A percentile compares a stretch with the other conserved stretches of the same genome.
phyloP scores from a whole-genome alignment of 2,888 invertebrate species.

The Athetis lepigone region DNA sequence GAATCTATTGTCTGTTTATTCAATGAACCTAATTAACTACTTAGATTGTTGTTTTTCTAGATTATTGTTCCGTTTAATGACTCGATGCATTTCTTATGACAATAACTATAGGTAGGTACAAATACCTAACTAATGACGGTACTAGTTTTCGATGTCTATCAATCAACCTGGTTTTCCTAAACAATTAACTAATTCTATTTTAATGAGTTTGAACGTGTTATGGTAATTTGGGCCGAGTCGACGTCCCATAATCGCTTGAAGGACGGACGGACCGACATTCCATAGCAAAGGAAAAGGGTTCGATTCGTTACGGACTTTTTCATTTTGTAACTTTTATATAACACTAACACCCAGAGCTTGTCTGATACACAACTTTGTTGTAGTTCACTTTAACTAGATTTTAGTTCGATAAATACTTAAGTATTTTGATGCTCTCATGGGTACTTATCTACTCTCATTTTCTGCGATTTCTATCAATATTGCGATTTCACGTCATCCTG shows the following conservation, averaged over 20 bases:
- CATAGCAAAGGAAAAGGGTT: constrained; percentile 61
- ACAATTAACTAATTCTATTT: constrained; percentile 81
- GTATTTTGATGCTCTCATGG: constrained; percentile 20
- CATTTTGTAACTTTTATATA: constrained; percentile 43
- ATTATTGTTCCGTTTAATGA: constrained; percentile 26
- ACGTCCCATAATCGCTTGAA: constrained; percentile 84
- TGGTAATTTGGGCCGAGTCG: constrained; percentile 82
- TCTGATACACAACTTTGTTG: constrained; percentile 15
- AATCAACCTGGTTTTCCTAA: constrained; percentile 56
- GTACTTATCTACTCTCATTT: neutral
- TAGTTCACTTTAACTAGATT: constrained; percentile 13
- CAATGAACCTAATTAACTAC: constrained; percentile 13
- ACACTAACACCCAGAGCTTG: constrained; percentile 10
- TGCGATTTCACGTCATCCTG: neutral
- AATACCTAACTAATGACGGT: constrained; percentile 33
- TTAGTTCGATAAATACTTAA: neutral
- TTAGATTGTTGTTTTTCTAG: constrained; percentile 21
- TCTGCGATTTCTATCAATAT: constrained; percentile 1
- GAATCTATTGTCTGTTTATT: constrained; percentile 8
- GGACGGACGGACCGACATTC: constrained; percentile 77
- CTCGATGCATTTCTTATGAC: constrained; percentile 46
- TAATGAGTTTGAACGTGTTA: constrained; percentile 77
- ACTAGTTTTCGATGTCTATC: constrained; percentile 42
- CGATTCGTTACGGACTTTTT: constrained; percentile 51
- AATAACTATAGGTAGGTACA: neutral